These are phyloP conservation scores for Gadopsis marmoratus DNA, from an alignment of 2,797 vertebrate species.

Conservation along the genomic window DNA sequence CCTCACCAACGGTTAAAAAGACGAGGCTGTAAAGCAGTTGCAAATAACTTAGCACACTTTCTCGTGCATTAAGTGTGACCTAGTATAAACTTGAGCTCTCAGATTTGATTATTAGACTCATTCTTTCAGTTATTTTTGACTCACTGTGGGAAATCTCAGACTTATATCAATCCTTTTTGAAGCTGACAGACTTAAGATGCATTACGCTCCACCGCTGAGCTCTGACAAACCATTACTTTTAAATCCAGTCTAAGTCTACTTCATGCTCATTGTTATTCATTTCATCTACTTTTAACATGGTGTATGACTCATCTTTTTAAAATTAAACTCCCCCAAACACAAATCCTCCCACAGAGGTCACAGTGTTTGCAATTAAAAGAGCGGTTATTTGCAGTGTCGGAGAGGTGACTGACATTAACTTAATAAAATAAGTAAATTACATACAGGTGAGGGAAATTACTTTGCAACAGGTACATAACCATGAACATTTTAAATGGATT, in stretches of 20 bases:
- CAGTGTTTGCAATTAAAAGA: slow-evolving; percentile 56
- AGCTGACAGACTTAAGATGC: slow-evolving; percentile 43
- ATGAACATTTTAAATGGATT: background rate
- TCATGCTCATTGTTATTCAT: slow-evolving; percentile 40
- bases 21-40: background rate
- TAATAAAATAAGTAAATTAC: slow-evolving; percentile 41
- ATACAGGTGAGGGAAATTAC: slow-evolving; percentile 18
- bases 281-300: slow-evolving; percentile 21
- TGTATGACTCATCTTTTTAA: slow-evolving; percentile 59
- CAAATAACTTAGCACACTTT: slow-evolving; percentile 23
- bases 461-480: background rate
- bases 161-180: slow-evolving; percentile 40
- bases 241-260: slow-evolving; percentile 53
- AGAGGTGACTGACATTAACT: slow-evolving; percentile 38
- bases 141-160: slow-evolving; percentile 39
- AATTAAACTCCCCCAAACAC: slow-evolving; percentile 53
- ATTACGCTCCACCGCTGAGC: slow-evolving; percentile 15
- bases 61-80: slow-evolving; percentile 9
- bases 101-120: slow-evolving; percentile 27
- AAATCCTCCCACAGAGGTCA: slow-evolving; percentile 52
- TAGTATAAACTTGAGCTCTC: background rate
- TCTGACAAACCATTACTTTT: slow-evolving; percentile 58
- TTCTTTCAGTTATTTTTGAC: slow-evolving; percentile 34
- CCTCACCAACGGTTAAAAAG: slow-evolving; percentile 18
- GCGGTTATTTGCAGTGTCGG: slow-evolving; percentile 34